Percentiles rank a stretch among this genome's conserved stretches.
Conservation (phyloP, 92 coral and sea anemone species). For the Galaxea fascicularis region DNA sequence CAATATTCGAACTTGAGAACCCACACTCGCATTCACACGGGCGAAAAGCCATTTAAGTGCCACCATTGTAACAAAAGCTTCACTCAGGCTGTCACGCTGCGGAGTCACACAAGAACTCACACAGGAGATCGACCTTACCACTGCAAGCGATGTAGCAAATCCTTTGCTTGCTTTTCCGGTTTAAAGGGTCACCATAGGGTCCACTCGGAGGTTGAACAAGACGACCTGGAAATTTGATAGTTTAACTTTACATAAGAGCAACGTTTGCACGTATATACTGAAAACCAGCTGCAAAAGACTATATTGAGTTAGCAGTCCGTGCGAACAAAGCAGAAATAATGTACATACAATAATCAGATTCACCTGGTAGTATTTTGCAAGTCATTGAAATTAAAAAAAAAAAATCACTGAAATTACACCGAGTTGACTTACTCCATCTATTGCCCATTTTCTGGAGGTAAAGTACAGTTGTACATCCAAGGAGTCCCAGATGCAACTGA, state of each 20-base stretch:
- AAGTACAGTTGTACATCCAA: too few relatives aligned
- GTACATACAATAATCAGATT: constrained; percentile 1
- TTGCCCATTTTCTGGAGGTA: too few relatives aligned
- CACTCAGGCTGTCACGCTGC: constrained; percentile 98
- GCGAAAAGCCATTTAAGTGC: constrained; percentile 96
- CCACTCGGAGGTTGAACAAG: constrained; percentile 77
- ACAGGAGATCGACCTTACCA: constrained; percentile 94
- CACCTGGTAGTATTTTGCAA: background rate
- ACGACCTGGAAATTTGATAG: constrained; percentile 41
- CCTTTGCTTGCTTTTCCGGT: constrained; percentile 98
- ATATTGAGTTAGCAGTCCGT: too few relatives aligned
- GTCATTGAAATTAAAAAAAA: background rate
- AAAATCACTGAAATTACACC: background rate
- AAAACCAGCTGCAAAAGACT: too few relatives aligned
- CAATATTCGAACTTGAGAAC: constrained; percentile 98
- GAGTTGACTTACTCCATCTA: too few relatives aligned
- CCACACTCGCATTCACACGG: constrained; percentile 98
- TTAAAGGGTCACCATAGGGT: constrained; percentile 94
- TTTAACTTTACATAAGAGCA: background rate
- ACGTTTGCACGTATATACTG: background rate
- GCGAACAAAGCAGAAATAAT: background rate
- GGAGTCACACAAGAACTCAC: constrained; percentile 98
- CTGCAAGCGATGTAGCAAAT: constrained; percentile 93
- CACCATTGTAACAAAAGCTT: constrained; percentile 96
- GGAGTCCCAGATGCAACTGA: too few relatives aligned